A percentile compares a stretch with the other conserved stretches of the same genome.
phyloP scores from a whole-genome alignment of 2,113 vertebrate genomes.

The Ceratotherium simum region DNA sequence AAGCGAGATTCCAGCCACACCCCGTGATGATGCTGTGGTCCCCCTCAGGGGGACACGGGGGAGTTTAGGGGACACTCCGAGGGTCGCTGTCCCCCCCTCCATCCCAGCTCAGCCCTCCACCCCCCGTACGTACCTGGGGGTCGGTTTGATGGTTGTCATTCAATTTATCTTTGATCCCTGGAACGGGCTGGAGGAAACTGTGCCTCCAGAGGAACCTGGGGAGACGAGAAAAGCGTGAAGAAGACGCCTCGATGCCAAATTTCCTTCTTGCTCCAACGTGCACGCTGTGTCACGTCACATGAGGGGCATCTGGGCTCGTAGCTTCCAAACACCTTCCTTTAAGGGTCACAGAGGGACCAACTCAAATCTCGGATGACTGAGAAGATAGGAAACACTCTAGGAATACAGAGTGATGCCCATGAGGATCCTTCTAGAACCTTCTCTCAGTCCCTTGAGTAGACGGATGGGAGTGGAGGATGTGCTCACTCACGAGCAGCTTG shows the following conservation, averaged over 20 bases:
- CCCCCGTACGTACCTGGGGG: neutral
- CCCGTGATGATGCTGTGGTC: too few relatives aligned
- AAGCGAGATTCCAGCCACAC: too few relatives aligned
- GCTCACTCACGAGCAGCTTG: neutral
- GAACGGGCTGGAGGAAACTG: neutral
- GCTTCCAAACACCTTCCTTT: accelerated
- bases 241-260: accelerated
- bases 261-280: neutral
- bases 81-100: accelerated
- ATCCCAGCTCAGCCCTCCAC: accelerated
- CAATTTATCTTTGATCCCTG: neutral
- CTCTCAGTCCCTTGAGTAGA: accelerated
- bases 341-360: neutral
- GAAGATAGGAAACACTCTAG: accelerated
- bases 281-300: too few relatives aligned
- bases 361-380: neutral
- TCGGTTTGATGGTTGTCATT: accelerated
- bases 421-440: neutral
- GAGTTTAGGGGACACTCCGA: neutral
- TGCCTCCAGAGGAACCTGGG: neutral
- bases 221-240: accelerated
- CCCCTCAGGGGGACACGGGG: accelerated
- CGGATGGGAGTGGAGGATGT: neutral
- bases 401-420: accelerated
- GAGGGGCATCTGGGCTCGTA: too few relatives aligned